These are phyloP conservation scores for Entomobrya proxima DNA, from an alignment of 2,888 invertebrate genomes.

Conservation along the genomic window DNA sequence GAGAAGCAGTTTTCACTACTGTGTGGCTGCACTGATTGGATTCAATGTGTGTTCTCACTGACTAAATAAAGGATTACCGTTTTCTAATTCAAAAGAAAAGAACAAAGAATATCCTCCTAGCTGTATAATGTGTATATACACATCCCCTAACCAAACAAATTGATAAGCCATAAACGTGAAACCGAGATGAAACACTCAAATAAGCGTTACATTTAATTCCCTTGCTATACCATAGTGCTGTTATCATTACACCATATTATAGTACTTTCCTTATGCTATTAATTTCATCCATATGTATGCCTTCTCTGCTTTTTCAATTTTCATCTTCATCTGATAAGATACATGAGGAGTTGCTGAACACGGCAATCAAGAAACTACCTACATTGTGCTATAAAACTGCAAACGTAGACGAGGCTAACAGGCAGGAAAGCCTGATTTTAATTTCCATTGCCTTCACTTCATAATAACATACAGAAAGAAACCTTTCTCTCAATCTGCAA, in stretches of 20 bases:
- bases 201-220: neutral
- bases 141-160: neutral
- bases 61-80: conserved; percentile 40
- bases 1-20: neutral
- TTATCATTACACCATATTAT: neutral
- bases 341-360: neutral
- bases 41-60: neutral
- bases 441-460: neutral
- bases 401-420: neutral
- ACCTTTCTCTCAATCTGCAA: neutral
- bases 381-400: neutral
- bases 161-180: neutral
- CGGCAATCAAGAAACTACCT: neutral
- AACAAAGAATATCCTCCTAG: conserved; percentile 24
- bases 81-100: conserved; percentile 36
- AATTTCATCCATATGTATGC: neutral
- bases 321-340: neutral
- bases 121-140: neutral
- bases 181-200: neutral
- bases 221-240: neutral
- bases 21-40: neutral
- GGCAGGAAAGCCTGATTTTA: conserved; percentile 4
- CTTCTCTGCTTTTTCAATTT: conserved; percentile 28
- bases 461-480: neutral
- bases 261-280: neutral